Base-by-base conservation (phyloP, 2,113 vertebrate species). In the Gobio gobio region DNA sequence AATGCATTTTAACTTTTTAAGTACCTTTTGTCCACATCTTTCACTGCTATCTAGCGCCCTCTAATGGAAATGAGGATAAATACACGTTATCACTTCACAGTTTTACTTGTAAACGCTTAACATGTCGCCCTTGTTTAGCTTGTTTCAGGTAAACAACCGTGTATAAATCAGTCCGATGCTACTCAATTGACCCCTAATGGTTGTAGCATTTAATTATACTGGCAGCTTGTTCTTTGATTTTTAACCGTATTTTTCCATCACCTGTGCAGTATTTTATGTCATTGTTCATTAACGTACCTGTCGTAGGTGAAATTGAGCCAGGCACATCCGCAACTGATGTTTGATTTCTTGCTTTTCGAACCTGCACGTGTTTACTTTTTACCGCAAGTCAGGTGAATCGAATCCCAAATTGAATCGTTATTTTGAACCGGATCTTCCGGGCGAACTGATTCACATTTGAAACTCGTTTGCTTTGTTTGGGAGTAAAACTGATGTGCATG, bases 1-100 rank as follows among this genome's bases (percentile, higher is more conserved):
- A 47, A n/a, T 47, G 40, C 10, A n/a, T n/a, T n/a, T n/a, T n/a
- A n/a, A 29, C 29, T 47, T 73, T 73, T 29, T 20, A 75, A 51
- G 24, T 47, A 18, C 40, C 1, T 20, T 40, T 20, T 22, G 18
- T 7, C 5, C 16, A 24, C n/a, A 5, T 36, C 45, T 51, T 68
- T 51, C 33, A 54, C 66, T 14, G 49, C 22, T 43, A 10, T 72
- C 33, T 83, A 29, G 26, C 47, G 80, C 63, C 64, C 64, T 82
- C 80, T 82, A 40, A 7, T 13, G 64, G 33, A 78, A 29, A 20
- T 5, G 1, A 54, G 12, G 45, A 29, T 29, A 29, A 29, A 29
- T 29, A 29, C 29, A 29, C 2, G 29, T 29, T 29, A 1, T 29
- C 7, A 43, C 43, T 43, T 43, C 7, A 43, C 43, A 43, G 29